Evolutionary conservation across 2,113 vertebrate species (phyloP), one percentile per base, ranked within the genome.

Genomic region (Sebastes fasciatus): DNA sequence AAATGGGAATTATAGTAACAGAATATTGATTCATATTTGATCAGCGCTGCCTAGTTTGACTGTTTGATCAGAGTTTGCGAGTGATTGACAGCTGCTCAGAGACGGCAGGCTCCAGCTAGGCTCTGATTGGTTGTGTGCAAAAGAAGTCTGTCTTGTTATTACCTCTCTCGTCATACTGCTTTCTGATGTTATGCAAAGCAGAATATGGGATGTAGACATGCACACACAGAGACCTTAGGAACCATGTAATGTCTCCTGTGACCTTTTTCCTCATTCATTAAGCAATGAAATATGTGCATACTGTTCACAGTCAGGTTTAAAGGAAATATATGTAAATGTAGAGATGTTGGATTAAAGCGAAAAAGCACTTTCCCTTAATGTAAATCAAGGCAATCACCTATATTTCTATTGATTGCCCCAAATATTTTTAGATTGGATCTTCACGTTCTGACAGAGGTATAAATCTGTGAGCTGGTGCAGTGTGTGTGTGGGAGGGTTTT

Each of bases 401-500:
- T 16, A 73, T 17, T 75, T 74, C 23, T 72, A 68, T 75, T 64
- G 49, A 76, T 23, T 65, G 10, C 54, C 46, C 52, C 69, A 55
- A 67, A 77, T 74, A 74, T 84, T 64, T 61, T 83, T 74, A 26
- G 40, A 71, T 49, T 17, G 46, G 55, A 79, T 69, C 51, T 52
- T 43, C 10, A 8, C 63, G 63, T 57, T 78, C 5, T 61, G 54
- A 34, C 23, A 46, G 26, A 57, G 71, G 80, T 21, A 60, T 74
- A 66, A 63, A 34, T 72, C 51, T 82, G 73, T 68, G 60, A 69
- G 73, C 71, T 55, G 55, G 34, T 86, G 82, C 79, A 82, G 77
- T 52, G 49, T 71, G 42, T 64, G 45, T 64, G 89, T 89, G 78
- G 89, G 89, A 84, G 82, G 69, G 8, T 74, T 61, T 87, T 83